Evolutionary conservation across 2,113 vertebrate species (phyloP).

Genomic region (Syrrhaptes paradoxus): DNA sequence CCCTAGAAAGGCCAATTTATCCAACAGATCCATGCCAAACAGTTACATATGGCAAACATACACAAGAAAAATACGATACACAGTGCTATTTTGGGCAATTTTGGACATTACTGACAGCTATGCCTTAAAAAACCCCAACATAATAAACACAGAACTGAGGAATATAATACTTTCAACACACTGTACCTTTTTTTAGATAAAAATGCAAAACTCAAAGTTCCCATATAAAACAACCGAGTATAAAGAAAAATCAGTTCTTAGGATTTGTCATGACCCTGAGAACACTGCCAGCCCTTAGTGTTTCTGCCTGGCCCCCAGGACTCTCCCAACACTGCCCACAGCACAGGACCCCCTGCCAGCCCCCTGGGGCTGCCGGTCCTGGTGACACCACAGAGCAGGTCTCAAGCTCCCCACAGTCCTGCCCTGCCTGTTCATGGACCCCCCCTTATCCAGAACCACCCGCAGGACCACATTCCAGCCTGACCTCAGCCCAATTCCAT

Average conservation of each 20-base stretch:
- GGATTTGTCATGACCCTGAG: neutral
- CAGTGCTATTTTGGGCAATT: neutral
- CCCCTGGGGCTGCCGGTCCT: neutral
- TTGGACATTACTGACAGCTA: neutral
- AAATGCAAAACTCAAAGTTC: neutral
- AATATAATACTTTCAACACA: neutral
- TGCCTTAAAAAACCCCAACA: neutral
- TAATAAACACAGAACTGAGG: neutral
- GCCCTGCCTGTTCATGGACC: too few species aligned
- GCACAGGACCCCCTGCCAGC: neutral
- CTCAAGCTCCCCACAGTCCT: neutral
- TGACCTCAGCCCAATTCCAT: neutral
- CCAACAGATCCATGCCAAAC: neutral
- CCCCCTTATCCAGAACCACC: neutral
- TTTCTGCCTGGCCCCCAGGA: neutral
- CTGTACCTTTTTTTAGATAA: neutral
- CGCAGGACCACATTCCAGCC: rapidly evolving
- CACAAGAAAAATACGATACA: neutral
- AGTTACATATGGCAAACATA: neutral
- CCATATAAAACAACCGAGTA: neutral
- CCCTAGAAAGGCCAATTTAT: neutral
- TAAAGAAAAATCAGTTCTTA: neutral
- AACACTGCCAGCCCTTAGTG: neutral
- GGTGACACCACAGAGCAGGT: neutral
- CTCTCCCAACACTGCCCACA: rapidly evolving